A percentile compares a stretch with the other conserved stretches of the same genome.
These are phyloP conservation scores for Spialia ferax DNA, from an alignment of 2,888 invertebrate species.

Conservation along the genomic window DNA sequence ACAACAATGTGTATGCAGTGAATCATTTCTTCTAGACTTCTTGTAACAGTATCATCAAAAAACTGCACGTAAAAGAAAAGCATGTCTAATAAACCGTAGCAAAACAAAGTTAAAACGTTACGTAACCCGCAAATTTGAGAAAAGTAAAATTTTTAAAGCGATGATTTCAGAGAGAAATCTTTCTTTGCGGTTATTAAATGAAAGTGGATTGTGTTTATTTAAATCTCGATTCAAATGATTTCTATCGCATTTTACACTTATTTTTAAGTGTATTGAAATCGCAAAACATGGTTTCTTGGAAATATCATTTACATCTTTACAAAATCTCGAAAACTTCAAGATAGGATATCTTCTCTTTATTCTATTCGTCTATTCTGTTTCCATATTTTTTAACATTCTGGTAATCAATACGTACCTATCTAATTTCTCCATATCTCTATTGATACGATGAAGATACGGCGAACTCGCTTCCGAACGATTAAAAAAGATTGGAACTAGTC, in stretches of 20 bases:
- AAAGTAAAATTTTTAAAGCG: conserved; percentile 48
- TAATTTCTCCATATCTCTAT: no score
- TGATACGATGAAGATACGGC: no score
- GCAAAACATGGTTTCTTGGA: neutral
- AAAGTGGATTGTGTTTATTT: conserved; percentile 47
- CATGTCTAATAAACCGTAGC: conserved; percentile 12
- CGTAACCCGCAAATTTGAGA: conserved; percentile 44
- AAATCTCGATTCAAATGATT: conserved; percentile 26
- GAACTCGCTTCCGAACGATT: no score
- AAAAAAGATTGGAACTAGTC: no score
- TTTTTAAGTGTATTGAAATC: neutral
- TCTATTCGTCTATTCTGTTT: no score
- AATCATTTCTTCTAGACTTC: no score
- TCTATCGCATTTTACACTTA: conserved; percentile 12
- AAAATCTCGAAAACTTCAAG: no score
- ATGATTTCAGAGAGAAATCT: conserved; percentile 48
- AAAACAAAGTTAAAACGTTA: conserved; percentile 39
- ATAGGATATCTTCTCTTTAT: no score
- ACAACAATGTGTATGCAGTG: no score
- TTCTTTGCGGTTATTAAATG: conserved; percentile 48
- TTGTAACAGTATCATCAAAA: no score
- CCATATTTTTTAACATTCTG: neutral
- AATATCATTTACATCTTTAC: neutral
- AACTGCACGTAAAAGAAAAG: conserved; percentile 8
- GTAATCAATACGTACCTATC: neutral